Conservation (phyloP, 1,140 invertebrate species). For the Sipha flava region DNA sequence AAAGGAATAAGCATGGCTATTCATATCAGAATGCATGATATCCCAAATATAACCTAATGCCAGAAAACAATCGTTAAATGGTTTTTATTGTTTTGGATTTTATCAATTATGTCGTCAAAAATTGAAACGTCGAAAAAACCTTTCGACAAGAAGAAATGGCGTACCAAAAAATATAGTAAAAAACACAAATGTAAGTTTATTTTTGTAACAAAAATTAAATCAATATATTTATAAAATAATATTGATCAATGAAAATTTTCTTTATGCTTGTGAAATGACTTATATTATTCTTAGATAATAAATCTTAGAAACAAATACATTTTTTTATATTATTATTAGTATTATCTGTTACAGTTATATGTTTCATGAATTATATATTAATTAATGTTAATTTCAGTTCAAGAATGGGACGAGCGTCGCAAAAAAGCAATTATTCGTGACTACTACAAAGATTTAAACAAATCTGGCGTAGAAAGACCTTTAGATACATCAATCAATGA, state of each 20-base stretch:
- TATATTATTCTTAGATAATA: no score
- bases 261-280: no score
- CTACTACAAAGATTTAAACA: constrained; percentile 30
- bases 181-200: constrained; percentile 24
- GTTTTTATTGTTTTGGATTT: background rate
- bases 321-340: background rate
- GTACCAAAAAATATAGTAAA: constrained; percentile 36
- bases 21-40: no score
- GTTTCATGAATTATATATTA: no score
- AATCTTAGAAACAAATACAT: no score
- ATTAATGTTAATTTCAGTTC: constrained; percentile 22
- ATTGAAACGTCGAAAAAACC: constrained; percentile 26
- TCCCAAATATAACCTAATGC: no score
- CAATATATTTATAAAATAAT: no score
- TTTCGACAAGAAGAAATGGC: constrained; percentile 38
- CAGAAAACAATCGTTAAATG: no score
- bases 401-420: constrained; percentile 32
- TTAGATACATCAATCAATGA: background rate
- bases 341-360: no score
- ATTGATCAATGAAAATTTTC: no score
- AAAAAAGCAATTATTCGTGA: constrained; percentile 32
- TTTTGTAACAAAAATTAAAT: background rate
- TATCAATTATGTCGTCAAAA: background rate
- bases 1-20: no score
- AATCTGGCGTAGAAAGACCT: background rate